These are phyloP conservation scores for Clarias macrocephalus DNA, from an alignment of 2,113 vertebrate species.

Conservation along the genomic window DNA sequence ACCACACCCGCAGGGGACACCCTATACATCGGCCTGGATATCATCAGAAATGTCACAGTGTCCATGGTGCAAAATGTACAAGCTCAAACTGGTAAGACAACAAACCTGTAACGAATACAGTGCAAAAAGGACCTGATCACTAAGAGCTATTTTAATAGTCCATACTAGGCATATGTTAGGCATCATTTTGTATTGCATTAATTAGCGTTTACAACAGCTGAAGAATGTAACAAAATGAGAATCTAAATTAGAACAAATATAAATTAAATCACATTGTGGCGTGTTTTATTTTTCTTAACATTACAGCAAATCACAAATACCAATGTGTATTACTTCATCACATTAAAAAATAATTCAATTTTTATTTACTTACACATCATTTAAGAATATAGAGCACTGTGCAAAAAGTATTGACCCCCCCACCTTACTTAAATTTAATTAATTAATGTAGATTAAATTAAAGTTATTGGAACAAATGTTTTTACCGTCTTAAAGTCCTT, in stretches of 20 bases:
- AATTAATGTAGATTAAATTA: too few relatives aligned
- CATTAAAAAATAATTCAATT: too few relatives aligned
- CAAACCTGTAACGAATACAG: background rate
- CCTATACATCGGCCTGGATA: constrained; percentile 41
- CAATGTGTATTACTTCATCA: too few relatives aligned
- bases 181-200: background rate
- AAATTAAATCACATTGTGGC: background rate
- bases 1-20: constrained; percentile 54
- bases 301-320: background rate
- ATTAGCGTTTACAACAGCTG: background rate
- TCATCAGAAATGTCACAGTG: constrained; percentile 50
- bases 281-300: background rate
- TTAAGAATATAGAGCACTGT: too few relatives aligned
- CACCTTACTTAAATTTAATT: too few relatives aligned
- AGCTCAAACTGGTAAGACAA: constrained; percentile 65
- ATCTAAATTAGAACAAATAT: background rate
- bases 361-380: too few relatives aligned
- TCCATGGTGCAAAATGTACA: constrained; percentile 40
- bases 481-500: too few relatives aligned
- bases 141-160: background rate
- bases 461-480: too few relatives aligned
- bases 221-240: background rate
- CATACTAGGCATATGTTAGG: background rate
- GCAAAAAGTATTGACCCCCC: too few relatives aligned
- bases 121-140: background rate